Conservation (phyloP, 2,888 invertebrate genomes). For the Caenorhabditis sp. region DNA sequence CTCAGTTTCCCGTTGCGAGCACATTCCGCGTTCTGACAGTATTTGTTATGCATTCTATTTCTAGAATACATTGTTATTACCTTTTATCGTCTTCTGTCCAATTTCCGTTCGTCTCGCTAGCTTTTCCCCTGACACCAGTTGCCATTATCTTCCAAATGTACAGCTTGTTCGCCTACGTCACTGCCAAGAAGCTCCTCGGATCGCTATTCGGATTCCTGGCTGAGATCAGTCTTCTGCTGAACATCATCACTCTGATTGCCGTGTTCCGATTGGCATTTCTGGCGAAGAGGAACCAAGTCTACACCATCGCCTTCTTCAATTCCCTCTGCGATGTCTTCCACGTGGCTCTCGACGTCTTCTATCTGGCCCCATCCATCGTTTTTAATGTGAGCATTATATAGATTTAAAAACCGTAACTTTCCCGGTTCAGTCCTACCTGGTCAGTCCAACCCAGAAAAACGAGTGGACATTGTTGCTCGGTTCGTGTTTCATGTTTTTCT, state of each 20-base stretch:
- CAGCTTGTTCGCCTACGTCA: background rate
- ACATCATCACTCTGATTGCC: conserved; percentile 40
- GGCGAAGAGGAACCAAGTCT: conserved; percentile 53
- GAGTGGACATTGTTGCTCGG: conserved; percentile 39
- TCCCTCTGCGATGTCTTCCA: conserved; percentile 56
- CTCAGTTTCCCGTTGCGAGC: too few species aligned
- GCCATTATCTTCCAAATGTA: background rate
- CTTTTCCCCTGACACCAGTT: background rate
- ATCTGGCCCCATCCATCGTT: conserved; percentile 59
- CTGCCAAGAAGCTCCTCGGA: conserved; percentile 36
- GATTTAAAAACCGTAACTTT: background rate
- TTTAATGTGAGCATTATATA: conserved; percentile 32
- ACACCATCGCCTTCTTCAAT: conserved; percentile 63
- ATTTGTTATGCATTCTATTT: too few species aligned
- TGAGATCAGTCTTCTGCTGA: conserved; percentile 30
- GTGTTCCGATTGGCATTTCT: conserved; percentile 44
- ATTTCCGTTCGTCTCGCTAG: conserved; percentile 26
- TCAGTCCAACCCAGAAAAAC: conserved; percentile 15
- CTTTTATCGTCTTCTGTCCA: background rate
- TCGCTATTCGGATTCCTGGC: conserved; percentile 37
- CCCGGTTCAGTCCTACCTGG: conserved; percentile 16
- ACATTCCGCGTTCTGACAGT: too few species aligned
- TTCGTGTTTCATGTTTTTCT: conserved; percentile 58
- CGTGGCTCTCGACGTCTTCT: conserved; percentile 50
- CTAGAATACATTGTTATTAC: too few species aligned